Evolutionary conservation across 2,113 vertebrate genomes (phyloP).

Genomic region (Recurvirostra avosetta): DNA sequence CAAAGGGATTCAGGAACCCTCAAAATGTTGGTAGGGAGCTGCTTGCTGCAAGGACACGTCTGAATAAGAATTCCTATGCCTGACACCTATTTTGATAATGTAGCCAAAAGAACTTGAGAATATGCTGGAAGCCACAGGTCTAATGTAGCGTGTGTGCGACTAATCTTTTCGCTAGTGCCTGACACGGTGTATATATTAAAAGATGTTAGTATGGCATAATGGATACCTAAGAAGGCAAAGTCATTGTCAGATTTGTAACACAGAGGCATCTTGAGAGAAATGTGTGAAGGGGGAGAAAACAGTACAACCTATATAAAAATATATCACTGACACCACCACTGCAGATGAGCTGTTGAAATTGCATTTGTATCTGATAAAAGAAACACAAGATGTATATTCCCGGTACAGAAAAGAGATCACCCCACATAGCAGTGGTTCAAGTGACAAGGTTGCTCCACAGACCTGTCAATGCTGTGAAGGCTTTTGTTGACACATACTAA

Average conservation of each 20-base stretch:
- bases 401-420: background rate
- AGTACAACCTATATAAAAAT: background rate
- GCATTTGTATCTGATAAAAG: background rate
- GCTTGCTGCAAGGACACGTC: background rate
- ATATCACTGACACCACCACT: background rate
- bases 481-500: background rate
- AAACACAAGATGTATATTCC: background rate
- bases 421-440: fast-evolving
- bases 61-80: background rate
- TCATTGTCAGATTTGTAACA: background rate
- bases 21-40: background rate
- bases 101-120: background rate
- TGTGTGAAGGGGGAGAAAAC: background rate
- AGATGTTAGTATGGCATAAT: background rate
- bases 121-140: background rate
- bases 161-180: background rate
- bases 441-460: background rate
- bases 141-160: background rate
- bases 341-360: background rate
- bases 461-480: background rate
- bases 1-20: background rate
- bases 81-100: background rate
- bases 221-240: background rate
- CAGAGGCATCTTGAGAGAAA: background rate
- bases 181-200: background rate